Conservation (phyloP, 2,797 vertebrate species). For the Hemibagrus guttatus region DNA sequence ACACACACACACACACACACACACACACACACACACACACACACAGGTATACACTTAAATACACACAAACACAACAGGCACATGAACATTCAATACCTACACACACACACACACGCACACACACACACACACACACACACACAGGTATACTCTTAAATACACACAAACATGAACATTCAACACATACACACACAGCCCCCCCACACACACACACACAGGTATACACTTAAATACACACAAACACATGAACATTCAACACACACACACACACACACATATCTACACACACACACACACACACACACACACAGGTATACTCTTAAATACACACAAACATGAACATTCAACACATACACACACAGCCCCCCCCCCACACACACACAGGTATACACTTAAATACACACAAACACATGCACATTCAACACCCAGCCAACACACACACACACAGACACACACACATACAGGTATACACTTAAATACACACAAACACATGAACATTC, state of each 20-base stretch:
- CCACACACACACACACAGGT: background rate
- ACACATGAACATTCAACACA: background rate
- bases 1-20: no score
- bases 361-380: no score
- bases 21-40: no score
- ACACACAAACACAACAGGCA: background rate
- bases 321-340: no score
- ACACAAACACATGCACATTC: no score
- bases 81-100: background rate
- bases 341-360: no score
- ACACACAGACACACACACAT: no score
- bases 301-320: background rate
- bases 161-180: no score
- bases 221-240: background rate
- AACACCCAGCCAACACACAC: no score
- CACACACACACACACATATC: background rate
- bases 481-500: background rate
- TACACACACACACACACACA: background rate
- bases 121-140: constrained; percentile 8
- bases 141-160: background rate
- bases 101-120: no score
- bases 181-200: no score
- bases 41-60: background rate
- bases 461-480: background rate
- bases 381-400: background rate